A percentile compares a stretch with the other conserved stretches of the same genome.
Conservation (phyloP, 2,113 vertebrate genomes). For the Crotalus helleri region DNA sequence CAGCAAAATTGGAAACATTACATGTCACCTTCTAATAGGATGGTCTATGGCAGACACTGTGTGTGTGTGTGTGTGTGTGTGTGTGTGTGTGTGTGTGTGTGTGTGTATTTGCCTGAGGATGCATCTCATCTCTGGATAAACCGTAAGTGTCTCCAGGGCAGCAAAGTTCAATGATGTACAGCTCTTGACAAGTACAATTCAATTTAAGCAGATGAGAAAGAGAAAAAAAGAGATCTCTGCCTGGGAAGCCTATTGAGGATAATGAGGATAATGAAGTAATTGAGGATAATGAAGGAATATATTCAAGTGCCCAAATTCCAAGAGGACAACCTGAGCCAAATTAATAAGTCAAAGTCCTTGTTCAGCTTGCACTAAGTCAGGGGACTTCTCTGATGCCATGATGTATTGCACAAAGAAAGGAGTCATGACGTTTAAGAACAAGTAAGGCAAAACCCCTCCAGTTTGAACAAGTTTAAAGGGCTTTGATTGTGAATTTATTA, state of each 20-base stretch:
- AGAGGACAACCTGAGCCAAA: slow-evolving; percentile 4
- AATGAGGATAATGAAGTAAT: neutral
- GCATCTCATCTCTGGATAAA: slow-evolving; percentile 2
- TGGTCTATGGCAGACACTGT: neutral
- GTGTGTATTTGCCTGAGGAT: neutral
- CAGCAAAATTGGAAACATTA: neutral
- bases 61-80: neutral
- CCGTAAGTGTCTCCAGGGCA: neutral
- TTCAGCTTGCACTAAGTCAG: neutral
- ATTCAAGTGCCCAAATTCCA: slow-evolving; percentile 1
- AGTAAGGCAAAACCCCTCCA: slow-evolving; percentile 4
- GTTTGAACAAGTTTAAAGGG: neutral
- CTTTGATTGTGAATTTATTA: slow-evolving; percentile 14
- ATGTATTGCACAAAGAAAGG: neutral
- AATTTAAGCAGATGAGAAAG: neutral
- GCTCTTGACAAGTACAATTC: neutral
- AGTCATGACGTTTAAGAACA: neutral
- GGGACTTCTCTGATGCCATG: neutral
- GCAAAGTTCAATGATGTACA: neutral
- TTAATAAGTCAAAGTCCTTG: slow-evolving; percentile 7
- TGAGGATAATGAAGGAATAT: slow-evolving; percentile 19
- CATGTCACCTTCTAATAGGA: neutral
- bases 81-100: neutral
- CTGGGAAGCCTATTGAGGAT: neutral
- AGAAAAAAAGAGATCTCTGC: neutral